Base-by-base conservation (phyloP, 2,797 vertebrate genomes). In the Hemibagrus guttatus region DNA sequence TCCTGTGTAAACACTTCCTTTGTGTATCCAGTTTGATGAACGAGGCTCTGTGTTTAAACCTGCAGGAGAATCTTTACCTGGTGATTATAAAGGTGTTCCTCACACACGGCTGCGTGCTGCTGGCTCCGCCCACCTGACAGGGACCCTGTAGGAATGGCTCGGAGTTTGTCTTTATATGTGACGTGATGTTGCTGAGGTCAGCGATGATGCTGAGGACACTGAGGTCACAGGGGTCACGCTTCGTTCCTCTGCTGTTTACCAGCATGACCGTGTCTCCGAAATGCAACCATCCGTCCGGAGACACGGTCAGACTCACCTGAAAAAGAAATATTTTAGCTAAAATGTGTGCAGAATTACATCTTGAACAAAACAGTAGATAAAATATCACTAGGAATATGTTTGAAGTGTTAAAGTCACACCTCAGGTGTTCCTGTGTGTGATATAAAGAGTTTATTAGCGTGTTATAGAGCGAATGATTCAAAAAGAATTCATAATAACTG, bases 211-310 rank as follows among this genome's bases (percentile, higher is more conserved):
- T 94, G 74, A 99, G 74, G 2, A 94, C 91, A 19, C 95, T 93
- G 59, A 91, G 66, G 0, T 93, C 89, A 0, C 49, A 0, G 3
- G 72, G 84, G 26, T 92, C 39, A 17, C 46, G 76, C 17, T 88
- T 91, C n/a, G 58, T 91, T 7, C 87, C 71, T 8, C 89, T 91
- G 0, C 92, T 87, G 90, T 96, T 97, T 88, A 96, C 84, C 52
- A 99, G 89, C 94, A 98, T 95, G 90, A 99, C 95, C 0, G 92
- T 92, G 90, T 99, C 96, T 6, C 97, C 97, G 71, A 96, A 97
- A 90, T 94, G 97, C 90, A 98, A 6, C 0, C 87, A 88, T 1
- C 96, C 97, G n/a, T 98, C 97, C 31, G 75, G 84, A 0, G 94
- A 93, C 11, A 95, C 13, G 0, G 96, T 96, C 6, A 99, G 94